Evolutionary conservation across 2,888 invertebrate genomes (phyloP), one percentile per base, ranked within the genome.

Genomic region (Crossocerus cetratus): DNA sequence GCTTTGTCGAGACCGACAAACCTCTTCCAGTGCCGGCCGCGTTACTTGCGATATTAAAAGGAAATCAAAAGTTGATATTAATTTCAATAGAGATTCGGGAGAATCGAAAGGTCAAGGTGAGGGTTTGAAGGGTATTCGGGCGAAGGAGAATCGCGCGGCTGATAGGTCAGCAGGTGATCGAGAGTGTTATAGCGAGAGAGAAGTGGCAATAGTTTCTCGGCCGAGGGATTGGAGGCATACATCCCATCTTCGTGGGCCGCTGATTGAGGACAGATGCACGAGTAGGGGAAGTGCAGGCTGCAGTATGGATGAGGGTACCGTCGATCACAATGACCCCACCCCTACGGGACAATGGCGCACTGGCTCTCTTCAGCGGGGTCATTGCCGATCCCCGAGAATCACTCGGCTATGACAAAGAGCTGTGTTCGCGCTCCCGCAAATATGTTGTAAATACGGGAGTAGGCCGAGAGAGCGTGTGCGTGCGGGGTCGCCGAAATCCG

Each of bases 191-290:
- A 13, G 49, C 11, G 49, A 49, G 1, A 16, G 21, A 0, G 3
- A 5, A 4, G 22, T 81, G 88, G 69, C 86, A 87, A 87, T 88
- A 86, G 81, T 86, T 88, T 78, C 80, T 61, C 84, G 55, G 67
- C 72, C 32, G 63, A n/a, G n/a, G n/a, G n/a, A n/a, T n/a, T n/a
- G 65, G 57, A 61, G 68, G 78, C 82, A 81, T 83, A 84, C 84
- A 84, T 86, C 84, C 85, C 86, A 89, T 88, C 88, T 89, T 88
- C 86, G 85, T 86, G 79, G 86, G 83, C 78, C 84, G 88, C 83
- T 90, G 90, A 90, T 90, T 90, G 90, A 85, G 89, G 90, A 90
- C 90, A 90, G 90, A 90, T 90, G 90, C 88, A 90, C 86, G 82
- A 83, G 80, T 60, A 82, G 87, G 87, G 85, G 86, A 82, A 84